These are phyloP conservation scores for Alligator sinensis DNA, from an alignment of 2,113 vertebrate species.

Conservation along the genomic window DNA sequence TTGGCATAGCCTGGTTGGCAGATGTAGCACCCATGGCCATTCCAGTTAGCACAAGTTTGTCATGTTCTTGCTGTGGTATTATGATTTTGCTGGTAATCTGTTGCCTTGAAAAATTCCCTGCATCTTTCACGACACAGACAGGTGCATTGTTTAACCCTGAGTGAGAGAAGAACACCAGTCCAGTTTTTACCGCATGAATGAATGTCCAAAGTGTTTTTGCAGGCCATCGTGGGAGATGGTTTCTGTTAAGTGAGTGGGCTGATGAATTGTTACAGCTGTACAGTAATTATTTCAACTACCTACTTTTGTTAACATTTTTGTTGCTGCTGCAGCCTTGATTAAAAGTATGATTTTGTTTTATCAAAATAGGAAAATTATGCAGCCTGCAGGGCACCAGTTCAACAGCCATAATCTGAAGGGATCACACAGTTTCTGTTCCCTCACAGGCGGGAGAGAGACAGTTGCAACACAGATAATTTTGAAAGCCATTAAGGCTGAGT, in stretches of 20 bases:
- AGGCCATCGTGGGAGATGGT: background rate
- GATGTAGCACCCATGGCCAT: background rate
- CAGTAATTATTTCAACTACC: no score
- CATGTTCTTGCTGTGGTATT: background rate
- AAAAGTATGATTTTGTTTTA: no score
- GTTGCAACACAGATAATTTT: no score
- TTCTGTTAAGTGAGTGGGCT: background rate
- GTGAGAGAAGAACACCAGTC: background rate
- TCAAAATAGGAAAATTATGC: no score
- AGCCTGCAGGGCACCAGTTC: no score
- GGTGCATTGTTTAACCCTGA: slow-evolving; percentile 75
- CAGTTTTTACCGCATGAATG: background rate
- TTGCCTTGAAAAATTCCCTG: background rate
- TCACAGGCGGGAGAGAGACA: no score
- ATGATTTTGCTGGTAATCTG: background rate
- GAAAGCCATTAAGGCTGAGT: no score
- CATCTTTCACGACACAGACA: slow-evolving; percentile 68
- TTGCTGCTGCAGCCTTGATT: no score
- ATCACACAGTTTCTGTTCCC: no score
- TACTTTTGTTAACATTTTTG: no score
- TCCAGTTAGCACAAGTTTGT: background rate
- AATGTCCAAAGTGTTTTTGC: background rate
- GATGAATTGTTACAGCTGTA: no score
- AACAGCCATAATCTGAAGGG: no score
- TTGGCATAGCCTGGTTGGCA: background rate